Percentiles rank a stretch among this genome's conserved stretches.
Conservation (phyloP, 2,113 vertebrate species). For the Chunga burmeisteri region DNA sequence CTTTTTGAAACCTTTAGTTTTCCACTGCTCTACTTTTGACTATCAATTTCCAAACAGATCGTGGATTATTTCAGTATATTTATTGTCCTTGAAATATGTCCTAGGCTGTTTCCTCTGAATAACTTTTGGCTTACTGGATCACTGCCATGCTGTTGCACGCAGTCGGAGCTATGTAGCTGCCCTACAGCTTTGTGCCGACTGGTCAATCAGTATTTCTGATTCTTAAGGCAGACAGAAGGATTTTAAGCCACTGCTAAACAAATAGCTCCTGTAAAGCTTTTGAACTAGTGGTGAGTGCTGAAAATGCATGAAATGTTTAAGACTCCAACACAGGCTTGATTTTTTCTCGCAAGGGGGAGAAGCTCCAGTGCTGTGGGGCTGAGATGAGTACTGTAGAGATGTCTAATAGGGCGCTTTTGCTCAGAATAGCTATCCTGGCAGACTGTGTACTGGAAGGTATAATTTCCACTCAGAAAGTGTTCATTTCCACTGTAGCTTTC, state of each 20-base stretch:
- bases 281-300: neutral
- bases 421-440: neutral
- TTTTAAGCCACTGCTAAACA: neutral
- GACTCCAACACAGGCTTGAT: neutral
- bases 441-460: neutral
- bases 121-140: neutral
- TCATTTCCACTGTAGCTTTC: neutral
- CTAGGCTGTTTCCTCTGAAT: neutral
- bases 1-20: neutral
- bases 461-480: neutral
- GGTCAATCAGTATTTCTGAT: neutral
- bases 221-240: neutral
- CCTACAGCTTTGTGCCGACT: neutral
- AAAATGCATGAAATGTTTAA: neutral
- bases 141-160: neutral
- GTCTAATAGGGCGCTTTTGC: neutral
- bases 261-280: neutral
- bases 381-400: neutral
- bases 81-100: neutral
- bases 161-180: neutral
- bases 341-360: neutral
- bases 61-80: neutral
- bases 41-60: neutral
- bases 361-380: neutral
- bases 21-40: neutral